Percentiles rank a stretch among this genome's conserved stretches.
phyloP scores from a whole-genome alignment of 2,797 vertebrate species.

The Coregonus suidteri region DNA sequence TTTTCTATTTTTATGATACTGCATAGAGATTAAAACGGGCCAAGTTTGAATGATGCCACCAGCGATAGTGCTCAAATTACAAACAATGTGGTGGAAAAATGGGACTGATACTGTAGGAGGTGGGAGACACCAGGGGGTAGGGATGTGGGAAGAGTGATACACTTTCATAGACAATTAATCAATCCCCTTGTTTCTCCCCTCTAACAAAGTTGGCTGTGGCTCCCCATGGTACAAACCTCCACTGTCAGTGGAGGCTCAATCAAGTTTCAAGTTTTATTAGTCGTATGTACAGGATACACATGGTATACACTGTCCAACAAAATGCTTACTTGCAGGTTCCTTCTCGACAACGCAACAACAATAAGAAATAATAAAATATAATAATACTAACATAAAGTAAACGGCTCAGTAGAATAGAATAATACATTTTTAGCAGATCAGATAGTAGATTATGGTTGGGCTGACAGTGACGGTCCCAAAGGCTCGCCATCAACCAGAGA shows the following conservation, averaged over 20 bases:
- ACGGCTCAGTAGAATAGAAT: no score
- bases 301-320: no score
- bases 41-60: constrained; percentile 74
- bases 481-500: constrained; percentile 10
- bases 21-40: constrained; percentile 73
- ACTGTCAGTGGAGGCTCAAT: constrained; percentile 61
- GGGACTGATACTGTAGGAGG: constrained; percentile 62
- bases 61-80: constrained; percentile 73
- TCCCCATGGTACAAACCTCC: constrained; percentile 46
- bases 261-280: constrained; percentile 27
- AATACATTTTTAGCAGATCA: constrained; percentile 22
- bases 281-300: no score
- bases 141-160: constrained; percentile 70
- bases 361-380: no score
- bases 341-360: no score
- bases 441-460: constrained; percentile 52
- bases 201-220: constrained; percentile 54
- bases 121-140: constrained; percentile 58
- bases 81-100: constrained; percentile 67
- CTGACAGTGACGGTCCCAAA: constrained; percentile 31
- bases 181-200: constrained; percentile 55
- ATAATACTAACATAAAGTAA: no score
- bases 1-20: constrained; percentile 69
- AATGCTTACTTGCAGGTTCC: no score
- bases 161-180: constrained; percentile 76